Evolutionary conservation across 2,888 invertebrate genomes (phyloP).

Genomic region (Stenchaetothrips biformis): DNA sequence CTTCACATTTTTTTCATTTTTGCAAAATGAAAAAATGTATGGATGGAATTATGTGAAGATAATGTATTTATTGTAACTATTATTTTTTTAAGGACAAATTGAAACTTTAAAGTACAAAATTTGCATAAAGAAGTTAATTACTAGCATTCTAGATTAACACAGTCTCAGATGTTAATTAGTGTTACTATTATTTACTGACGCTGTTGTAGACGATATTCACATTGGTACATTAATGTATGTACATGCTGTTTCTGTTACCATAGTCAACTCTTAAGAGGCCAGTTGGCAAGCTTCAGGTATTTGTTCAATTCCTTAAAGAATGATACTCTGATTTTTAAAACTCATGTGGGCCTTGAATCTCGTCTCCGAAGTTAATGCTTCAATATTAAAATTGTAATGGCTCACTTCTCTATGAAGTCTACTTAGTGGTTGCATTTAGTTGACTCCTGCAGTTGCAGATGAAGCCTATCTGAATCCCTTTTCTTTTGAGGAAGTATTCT

Average conservation of each 20-base stretch:
- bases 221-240: background rate
- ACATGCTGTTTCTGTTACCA: conserved; percentile 17
- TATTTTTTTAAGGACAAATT: conserved; percentile 22
- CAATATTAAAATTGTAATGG: background rate
- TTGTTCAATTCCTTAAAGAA: background rate
- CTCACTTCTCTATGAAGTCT: background rate
- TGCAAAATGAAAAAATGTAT: background rate
- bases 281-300: background rate
- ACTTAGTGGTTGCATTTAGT: background rate
- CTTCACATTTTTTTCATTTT: background rate
- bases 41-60: background rate
- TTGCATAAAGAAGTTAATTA: conserved; percentile 23
- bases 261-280: conserved; percentile 11
- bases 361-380: background rate
- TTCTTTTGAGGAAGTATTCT: conserved; percentile 3
- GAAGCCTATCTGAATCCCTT: background rate
- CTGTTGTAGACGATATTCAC: background rate
- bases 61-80: conserved; percentile 19
- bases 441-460: background rate
- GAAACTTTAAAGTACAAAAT: conserved; percentile 25
- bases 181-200: background rate
- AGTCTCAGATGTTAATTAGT: background rate
- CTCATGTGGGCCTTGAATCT: conserved; percentile 4
- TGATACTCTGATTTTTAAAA: background rate
- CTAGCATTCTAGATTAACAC: background rate